phyloP scores from a whole-genome alignment of 2,113 vertebrate species.

The Uria lomvia region DNA sequence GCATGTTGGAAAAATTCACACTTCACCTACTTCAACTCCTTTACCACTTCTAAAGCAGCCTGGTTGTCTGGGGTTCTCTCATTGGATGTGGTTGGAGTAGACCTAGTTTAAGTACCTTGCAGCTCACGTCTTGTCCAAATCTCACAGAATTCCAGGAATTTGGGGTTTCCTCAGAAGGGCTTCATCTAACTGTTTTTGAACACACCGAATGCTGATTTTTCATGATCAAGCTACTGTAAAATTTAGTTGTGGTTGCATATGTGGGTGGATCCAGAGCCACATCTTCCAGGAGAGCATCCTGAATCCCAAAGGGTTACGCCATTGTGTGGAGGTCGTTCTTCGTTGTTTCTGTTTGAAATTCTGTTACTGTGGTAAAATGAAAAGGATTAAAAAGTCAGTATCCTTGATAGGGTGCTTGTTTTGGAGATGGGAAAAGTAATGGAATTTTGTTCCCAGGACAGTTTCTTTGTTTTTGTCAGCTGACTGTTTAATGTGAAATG shows the following conservation, averaged over 20 bases:
- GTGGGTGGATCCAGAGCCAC: neutral
- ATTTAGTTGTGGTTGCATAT: accelerated
- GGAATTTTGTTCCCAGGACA: constrained; percentile 23
- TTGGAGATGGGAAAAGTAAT: neutral
- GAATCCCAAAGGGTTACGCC: no score
- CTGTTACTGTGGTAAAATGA: neutral
- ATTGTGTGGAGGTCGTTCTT: accelerated
- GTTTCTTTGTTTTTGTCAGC: constrained; percentile 26
- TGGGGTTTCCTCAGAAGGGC: neutral
- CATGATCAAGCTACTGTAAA: neutral
- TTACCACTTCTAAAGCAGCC: neutral
- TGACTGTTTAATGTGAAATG: neutral
- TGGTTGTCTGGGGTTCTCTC: neutral
- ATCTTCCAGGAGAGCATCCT: neutral
- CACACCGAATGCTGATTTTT: neutral
- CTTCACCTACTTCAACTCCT: neutral
- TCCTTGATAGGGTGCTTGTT: neutral
- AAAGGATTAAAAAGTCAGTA: neutral
- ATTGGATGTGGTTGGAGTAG: neutral
- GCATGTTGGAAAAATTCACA: neutral
- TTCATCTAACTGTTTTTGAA: neutral
- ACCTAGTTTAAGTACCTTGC: neutral
- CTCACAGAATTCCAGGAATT: neutral
- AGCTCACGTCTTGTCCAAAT: neutral
- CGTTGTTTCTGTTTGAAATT: neutral